phyloP scores from a whole-genome alignment of 35 echinoderm and acorn worm species.

The Amphiura filiformis region DNA sequence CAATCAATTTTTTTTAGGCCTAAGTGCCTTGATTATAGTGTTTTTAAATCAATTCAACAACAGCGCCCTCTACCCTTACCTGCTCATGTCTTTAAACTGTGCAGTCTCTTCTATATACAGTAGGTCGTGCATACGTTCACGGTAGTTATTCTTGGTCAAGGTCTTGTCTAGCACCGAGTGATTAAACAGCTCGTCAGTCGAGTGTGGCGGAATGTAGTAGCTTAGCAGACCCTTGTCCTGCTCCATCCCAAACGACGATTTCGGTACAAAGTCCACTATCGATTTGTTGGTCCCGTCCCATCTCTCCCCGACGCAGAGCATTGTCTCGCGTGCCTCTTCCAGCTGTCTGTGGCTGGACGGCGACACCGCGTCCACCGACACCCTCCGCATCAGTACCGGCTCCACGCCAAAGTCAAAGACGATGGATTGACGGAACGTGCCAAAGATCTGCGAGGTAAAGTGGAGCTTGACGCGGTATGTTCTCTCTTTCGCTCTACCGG shows the following conservation, averaged over 20 bases:
- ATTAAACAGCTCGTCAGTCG: conserved; percentile 80
- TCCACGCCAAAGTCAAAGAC: conserved; percentile 91
- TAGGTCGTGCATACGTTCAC: conserved; percentile 84
- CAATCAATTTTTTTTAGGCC: too few relatives aligned
- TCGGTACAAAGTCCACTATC: conserved; percentile 70
- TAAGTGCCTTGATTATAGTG: too few relatives aligned
- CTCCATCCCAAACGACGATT: conserved; percentile 59
- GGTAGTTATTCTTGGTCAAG: conserved; percentile 93
- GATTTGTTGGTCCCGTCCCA: conserved; percentile 83
- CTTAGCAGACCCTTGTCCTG: conserved; percentile 70
- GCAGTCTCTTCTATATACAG: conserved; percentile 92
- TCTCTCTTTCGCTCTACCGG: conserved; percentile 67
- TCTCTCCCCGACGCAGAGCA: conserved; percentile 65
- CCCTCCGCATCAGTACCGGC: conserved; percentile 73
- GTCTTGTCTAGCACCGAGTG: conserved; percentile 81
- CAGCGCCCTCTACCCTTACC: conserved; percentile 58
- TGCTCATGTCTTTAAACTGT: conserved; percentile 81
- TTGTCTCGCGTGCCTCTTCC: conserved; percentile 71
- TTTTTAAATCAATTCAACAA: too few relatives aligned
- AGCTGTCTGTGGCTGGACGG: conserved; percentile 70
- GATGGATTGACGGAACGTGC: conserved; percentile 95
- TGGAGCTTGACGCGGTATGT: conserved; percentile 90
- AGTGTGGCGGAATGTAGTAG: conserved; percentile 70
- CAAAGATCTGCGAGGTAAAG: conserved; percentile 98
- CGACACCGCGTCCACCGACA: conserved; percentile 87